Base-by-base conservation (phyloP, 2,113 vertebrate species). In the Neogobius melanostomus region DNA sequence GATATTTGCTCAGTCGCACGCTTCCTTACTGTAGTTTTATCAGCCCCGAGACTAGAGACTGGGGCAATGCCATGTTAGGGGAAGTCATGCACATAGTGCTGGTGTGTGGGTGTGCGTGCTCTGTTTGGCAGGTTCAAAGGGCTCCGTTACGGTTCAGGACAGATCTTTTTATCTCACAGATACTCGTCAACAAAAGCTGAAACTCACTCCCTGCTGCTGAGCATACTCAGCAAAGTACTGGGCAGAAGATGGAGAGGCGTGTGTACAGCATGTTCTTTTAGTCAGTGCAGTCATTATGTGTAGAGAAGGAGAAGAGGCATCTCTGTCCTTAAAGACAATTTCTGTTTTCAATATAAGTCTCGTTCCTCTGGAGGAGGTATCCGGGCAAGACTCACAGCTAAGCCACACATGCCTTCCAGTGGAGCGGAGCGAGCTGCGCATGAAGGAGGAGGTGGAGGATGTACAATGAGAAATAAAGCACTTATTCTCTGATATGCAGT, bases 41-140 rank as follows among this genome's bases (percentile, higher is more conserved):
- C 50, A 59, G 45, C 16, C 72, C 63, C 67, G 66, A 46, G 66
- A 78, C 65, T 68, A 46, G 66, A 78, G 82, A 75, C 46, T 59
- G 0, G 73, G 72, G 77, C 70, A 68, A 12, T 74, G 79, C 67
- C 68, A 54, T 76, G 68, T 80, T 74, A 45, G 61, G 42, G 77
- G 77, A 83, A 77, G 68, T 85, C 63, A 73, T 82, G 86, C 77
- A 5, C 80, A 67, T 15, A 21, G 54, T 49, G 3, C 7, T 64
- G 28, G 42, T 57, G 64, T 74, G 47, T 47, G 43, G 54, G 12
- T 66, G 65, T 43, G 48, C 6, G 79, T 70, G 79, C 71, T 75
- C 74, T 61, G 71, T 85, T 78, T 68, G 82, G 65, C 71, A 59
- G 56, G 51, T 81, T 88, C 81, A 81, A 78, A 85, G 76, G 53